Base-by-base conservation (phyloP, 2,888 invertebrate species). In the Heteromyza rotundicornis region DNA sequence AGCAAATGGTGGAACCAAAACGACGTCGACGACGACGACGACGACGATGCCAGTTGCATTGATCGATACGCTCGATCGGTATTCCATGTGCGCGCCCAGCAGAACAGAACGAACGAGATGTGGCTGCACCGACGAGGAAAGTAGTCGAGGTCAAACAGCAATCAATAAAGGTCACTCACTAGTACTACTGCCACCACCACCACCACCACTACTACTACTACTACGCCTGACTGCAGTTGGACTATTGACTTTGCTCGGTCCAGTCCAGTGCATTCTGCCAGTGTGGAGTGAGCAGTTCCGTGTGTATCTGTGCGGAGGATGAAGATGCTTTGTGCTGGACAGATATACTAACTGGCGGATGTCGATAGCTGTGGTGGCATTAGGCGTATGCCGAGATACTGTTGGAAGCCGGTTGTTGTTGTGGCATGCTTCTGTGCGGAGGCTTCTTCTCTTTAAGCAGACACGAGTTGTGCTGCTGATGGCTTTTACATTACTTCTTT, bases 141-240 rank as follows among this genome's bases (percentile, higher is more conserved):
- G 62, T 69, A 62, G 65, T 63, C 77, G 73, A 73, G 79, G 80
- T 79, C 80, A 79, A 80, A 76, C 75, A 79, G 78, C 79, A 79
- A 79, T 79, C 79, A 80, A 79, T 79, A 77, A 77, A 78, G 79
- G 78, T 78, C 78, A 75, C 35, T 49, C 14, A 56, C 62, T 59
- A 49, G 50, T 32, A 35, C 57, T 50, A 58, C 49, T 56, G 8
- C 17, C 24, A 17, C 50, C 71, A 76, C 75, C 71, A 74, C 75
- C 19, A 10, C 5, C 7, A 58, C 35, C 50, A 59, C 65, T 63
- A n/a, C n/a, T n/a, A 58, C 63, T 60, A 51, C 54, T 24, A 32
- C 57, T 49, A 57, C 47, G 58, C 10, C 17, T 47, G 36, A 17
- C 54, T 35, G 55, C 20, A 10, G 44, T 2, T 44, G 16, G 20